Conservation (phyloP, 2,888 invertebrate genomes). For the Rosalia funebris region DNA sequence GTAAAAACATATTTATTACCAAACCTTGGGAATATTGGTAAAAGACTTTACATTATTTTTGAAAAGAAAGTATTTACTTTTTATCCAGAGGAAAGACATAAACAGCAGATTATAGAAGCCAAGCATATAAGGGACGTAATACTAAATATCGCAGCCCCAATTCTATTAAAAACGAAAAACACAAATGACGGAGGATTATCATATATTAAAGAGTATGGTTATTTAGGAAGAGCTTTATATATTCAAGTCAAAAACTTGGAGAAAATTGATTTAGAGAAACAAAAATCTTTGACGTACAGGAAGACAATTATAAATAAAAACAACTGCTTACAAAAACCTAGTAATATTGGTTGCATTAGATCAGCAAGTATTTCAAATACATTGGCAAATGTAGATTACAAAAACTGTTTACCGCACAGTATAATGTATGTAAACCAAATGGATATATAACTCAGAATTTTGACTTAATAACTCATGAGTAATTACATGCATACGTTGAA, state of each 20-base stretch:
- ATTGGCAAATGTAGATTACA: too few relatives aligned
- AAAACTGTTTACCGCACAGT: too few relatives aligned
- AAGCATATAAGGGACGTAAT: conserved; percentile 51
- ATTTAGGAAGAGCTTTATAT: conserved; percentile 51
- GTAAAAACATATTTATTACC: conserved; percentile 48
- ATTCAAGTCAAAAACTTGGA: conserved; percentile 53
- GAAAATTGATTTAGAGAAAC: conserved; percentile 42
- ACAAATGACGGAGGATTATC: conserved; percentile 45
- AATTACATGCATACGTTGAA: too few relatives aligned
- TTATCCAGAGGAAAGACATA: conserved; percentile 43
- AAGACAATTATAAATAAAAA: conserved; percentile 17
- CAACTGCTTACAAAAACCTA: neutral
- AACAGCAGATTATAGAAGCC: conserved; percentile 48
- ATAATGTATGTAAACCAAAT: too few relatives aligned
- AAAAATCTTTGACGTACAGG: conserved; percentile 19
- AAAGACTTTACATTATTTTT: conserved; percentile 45
- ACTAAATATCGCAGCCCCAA: conserved; percentile 46
- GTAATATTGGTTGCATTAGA: neutral
- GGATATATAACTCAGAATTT: too few relatives aligned
- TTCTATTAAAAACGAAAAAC: conserved; percentile 47
- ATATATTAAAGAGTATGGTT: conserved; percentile 54
- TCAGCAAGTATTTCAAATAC: neutral
- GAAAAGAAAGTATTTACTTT: conserved; percentile 41
- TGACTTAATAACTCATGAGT: too few relatives aligned
- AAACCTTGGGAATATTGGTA: conserved; percentile 45